Percentiles rank a stretch among this genome's conserved stretches.
These are phyloP conservation scores for Aurelia sp. DNA, from an alignment of 30 jellyfish, hydroid and myxozoan genomes.

Conservation along the genomic window DNA sequence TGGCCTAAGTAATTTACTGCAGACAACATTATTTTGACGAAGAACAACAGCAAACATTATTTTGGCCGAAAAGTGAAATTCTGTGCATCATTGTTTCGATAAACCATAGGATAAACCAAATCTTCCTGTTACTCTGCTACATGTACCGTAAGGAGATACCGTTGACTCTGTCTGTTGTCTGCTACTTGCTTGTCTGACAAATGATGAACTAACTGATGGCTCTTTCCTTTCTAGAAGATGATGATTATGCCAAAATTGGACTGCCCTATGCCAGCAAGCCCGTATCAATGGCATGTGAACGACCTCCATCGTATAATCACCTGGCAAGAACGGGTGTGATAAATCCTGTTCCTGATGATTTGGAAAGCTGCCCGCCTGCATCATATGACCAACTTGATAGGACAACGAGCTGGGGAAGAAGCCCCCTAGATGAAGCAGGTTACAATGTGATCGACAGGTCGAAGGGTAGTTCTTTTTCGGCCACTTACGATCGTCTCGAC, in stretches of 20 bases:
- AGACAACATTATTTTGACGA: too few species aligned
- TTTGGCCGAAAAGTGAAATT: too few species aligned
- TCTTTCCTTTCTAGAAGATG: neutral
- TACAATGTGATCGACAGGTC: slow-evolving; percentile 50
- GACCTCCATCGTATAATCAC: slow-evolving; percentile 68
- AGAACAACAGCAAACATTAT: too few species aligned
- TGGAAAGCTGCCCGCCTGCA: slow-evolving; percentile 43
- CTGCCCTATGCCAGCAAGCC: slow-evolving; percentile 47
- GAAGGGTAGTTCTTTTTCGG: slow-evolving; percentile 5
- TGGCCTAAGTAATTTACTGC: too few species aligned
- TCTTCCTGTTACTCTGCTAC: too few species aligned
- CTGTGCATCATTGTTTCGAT: too few species aligned
- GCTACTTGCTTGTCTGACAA: too few species aligned
- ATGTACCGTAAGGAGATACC: too few species aligned
- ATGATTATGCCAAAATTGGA: slow-evolving; percentile 30
- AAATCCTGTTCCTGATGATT: slow-evolving; percentile 29
- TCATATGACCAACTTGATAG: slow-evolving; percentile 80
- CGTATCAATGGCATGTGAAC: slow-evolving; percentile 28
- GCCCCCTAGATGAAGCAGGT: slow-evolving; percentile 31
- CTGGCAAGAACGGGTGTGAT: slow-evolving; percentile 63
- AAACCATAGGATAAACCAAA: too few species aligned
- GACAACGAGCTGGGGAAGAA: slow-evolving; percentile 64
- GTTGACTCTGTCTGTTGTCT: too few species aligned
- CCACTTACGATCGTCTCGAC: slow-evolving; percentile 59
- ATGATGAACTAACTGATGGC: neutral